Percentiles rank a stretch among this genome's conserved stretches.
Evolutionary conservation across 2,113 vertebrate species (phyloP).

Genomic region (Entelurus aequoreus): DNA sequence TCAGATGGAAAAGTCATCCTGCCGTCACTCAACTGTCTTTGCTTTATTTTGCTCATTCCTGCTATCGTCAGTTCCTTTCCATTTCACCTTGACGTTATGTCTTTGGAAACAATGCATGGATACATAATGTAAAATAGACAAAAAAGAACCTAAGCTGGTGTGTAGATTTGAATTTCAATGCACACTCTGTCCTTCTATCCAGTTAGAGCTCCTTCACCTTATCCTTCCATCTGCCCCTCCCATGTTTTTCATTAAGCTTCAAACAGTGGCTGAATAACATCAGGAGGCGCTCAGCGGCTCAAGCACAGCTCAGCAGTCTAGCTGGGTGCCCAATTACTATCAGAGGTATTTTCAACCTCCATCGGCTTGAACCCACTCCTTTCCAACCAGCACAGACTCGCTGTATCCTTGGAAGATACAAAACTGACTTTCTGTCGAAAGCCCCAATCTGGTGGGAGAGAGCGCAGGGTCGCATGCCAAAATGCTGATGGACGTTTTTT

Average conservation of each 20-base stretch:
- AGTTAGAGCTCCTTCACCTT: constrained; percentile 27
- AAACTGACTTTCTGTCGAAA: constrained; percentile 22
- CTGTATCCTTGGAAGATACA: constrained; percentile 30
- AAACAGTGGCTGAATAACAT: constrained; percentile 31
- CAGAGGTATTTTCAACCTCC: constrained; percentile 35
- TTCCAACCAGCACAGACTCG: constrained; percentile 28
- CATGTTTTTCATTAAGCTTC: constrained; percentile 26
- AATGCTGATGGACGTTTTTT: not conserved
- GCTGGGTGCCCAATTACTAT: constrained; percentile 50
- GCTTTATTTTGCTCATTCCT: constrained; percentile 12
- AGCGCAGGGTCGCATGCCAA: not conserved
- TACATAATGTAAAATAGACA: constrained; percentile 5
- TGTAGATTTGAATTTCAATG: constrained; percentile 3
- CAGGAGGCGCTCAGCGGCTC: constrained; percentile 14
- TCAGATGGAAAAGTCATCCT: not conserved
- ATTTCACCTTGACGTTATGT: constrained; percentile 33
- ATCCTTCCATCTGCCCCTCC: constrained; percentile 38
- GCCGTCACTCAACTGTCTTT: constrained; percentile 4
- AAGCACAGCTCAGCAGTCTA: constrained; percentile 34
- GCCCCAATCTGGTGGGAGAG: constrained; percentile 9
- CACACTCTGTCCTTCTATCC: constrained; percentile 16
- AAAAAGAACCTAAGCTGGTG: not conserved
- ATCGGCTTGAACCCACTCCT: constrained; percentile 29
- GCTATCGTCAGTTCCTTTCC: constrained; percentile 30
- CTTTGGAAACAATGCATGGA: constrained; percentile 4